phyloP scores from a whole-genome alignment of 1,140 invertebrate genomes.

The Thaumatotibia leucotreta region DNA sequence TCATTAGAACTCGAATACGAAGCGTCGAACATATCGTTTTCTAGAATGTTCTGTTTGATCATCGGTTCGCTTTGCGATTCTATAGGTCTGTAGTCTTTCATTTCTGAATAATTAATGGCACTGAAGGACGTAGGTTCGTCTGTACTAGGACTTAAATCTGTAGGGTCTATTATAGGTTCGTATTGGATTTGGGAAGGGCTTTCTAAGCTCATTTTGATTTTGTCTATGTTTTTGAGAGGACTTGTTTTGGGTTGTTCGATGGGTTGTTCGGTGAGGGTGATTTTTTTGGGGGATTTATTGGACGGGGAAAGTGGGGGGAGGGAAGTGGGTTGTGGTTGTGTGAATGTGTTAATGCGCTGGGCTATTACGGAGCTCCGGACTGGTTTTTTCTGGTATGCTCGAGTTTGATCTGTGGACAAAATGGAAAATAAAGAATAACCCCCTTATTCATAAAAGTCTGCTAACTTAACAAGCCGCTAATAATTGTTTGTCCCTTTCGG shows the following conservation, averaged over 20 bases:
- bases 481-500: too few species aligned
- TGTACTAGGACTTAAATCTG: constrained; percentile 63
- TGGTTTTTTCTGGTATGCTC: constrained; percentile 78
- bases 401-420: constrained; percentile 56
- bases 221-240: constrained; percentile 73
- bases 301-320: constrained; percentile 34
- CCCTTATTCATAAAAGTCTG: too few species aligned
- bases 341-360: constrained; percentile 76
- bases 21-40: constrained; percentile 74
- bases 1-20: constrained; percentile 77
- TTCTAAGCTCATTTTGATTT: constrained; percentile 71
- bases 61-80: constrained; percentile 63
- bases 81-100: constrained; percentile 40
- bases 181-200: constrained; percentile 73
- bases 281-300: constrained; percentile 34
- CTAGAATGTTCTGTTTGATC: constrained; percentile 75
- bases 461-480: too few species aligned
- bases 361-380: constrained; percentile 79
- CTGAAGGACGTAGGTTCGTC: constrained; percentile 57
- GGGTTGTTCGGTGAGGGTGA: constrained; percentile 29
- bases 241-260: constrained; percentile 53
- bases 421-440: too few species aligned
- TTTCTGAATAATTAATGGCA: constrained; percentile 49
- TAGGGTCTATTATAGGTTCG: constrained; percentile 64
- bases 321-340: constrained; percentile 38